Base-by-base conservation (phyloP, 2,113 vertebrate species). In the Parotia lawesii region DNA sequence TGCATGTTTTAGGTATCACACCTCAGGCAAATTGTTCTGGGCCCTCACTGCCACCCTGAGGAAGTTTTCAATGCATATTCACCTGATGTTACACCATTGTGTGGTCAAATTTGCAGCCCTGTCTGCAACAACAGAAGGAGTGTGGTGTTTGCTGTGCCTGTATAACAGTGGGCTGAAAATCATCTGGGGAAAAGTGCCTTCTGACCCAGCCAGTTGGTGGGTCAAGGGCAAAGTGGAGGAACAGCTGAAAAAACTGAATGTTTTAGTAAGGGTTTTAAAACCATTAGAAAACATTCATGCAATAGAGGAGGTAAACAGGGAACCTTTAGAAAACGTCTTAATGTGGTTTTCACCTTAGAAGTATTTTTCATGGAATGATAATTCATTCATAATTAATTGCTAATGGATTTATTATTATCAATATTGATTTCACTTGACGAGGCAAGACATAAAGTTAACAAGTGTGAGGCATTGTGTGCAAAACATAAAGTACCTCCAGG, bases 11-110 rank as follows among this genome's bases (percentile, higher is more conserved):
- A 70, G 24, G 54, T 24, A 8, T 42, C 23, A 22, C 47, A 57
- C 61, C 58, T 72, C 58, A 85, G 37, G 38, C 28, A 90, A 72
- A 38, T 61, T 70, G 50, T 75, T 89, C 89, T 82, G 86, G 58
- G 73, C 50, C 93, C 87, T 87, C 84, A 70, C 84, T 94, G 81
- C 87, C 77, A 83, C 75, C 71, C 88, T 88, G 89, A 94, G 74
- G 87, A 85, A 83, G 75, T 94, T 90, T 81, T 56, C 62, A 89
- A 24, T 19, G 42, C 50, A 54, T 3, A 2, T 48, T 87, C 15
- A 5, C 42, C 62, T 31, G 35, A 56, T 5, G n/a, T 5, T 12
- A 23, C 0, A 8, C 42, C 0, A 1, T 9, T 64, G 35, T 17
- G 5, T 9, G 11, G 33, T 75, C 31, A 17, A 33, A 13, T 76